Evolutionary conservation across 2,888 invertebrate species (phyloP).

Genomic region (Cloeon dipterum): DNA sequence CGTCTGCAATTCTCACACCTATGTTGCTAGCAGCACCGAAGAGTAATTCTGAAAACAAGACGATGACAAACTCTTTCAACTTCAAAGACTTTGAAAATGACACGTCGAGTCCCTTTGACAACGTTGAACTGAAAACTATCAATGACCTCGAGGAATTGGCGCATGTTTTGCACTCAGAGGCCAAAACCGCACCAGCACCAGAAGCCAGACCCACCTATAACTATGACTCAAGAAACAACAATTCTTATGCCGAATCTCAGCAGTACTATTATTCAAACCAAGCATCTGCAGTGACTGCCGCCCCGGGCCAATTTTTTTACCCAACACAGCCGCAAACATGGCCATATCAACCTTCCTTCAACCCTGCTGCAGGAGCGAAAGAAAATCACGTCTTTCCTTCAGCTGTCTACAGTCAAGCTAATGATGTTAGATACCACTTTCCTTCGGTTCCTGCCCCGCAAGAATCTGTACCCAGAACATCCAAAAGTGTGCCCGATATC

Average conservation of each 20-base stretch:
- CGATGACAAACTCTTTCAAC: constrained; percentile 16
- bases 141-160: constrained; percentile 82
- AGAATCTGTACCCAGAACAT: constrained; percentile 1
- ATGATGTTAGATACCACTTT: neutral
- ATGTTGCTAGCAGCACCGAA: constrained; percentile 5
- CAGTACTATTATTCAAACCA: neutral
- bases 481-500: constrained; percentile 47
- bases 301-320: neutral
- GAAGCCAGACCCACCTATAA: constrained; percentile 1
- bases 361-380: neutral
- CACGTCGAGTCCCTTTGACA: constrained; percentile 82
- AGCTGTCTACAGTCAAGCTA: constrained; percentile 1
- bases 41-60: constrained; percentile 8
- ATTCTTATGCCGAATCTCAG: neutral
- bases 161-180: constrained; percentile 29
- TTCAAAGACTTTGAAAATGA: constrained; percentile 75
- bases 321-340: constrained; percentile 1
- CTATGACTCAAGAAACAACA: neutral
- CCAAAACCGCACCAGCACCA: constrained; percentile 1
- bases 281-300: neutral
- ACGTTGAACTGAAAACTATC: constrained; percentile 73
- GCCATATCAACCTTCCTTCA: neutral
- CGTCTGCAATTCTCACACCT: constrained; percentile 9
- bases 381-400: neutral
- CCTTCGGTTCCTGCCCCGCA: neutral